Evolutionary conservation across 2,888 invertebrate species (phyloP), one percentile per base, ranked within the genome.

Genomic region (Chrysomela aeneicollis): DNA sequence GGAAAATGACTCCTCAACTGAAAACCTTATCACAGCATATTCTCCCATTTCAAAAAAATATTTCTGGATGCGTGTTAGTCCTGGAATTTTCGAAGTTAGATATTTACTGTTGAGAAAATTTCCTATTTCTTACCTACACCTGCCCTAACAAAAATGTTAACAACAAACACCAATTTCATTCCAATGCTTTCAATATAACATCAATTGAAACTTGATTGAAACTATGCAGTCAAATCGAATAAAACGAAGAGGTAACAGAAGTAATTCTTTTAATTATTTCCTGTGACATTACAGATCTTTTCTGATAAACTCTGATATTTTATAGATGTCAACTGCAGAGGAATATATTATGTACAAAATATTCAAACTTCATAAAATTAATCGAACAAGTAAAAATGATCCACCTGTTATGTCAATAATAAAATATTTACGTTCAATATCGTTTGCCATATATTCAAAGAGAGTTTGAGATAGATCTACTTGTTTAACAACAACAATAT

Each of bases 361-460:
- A 50, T 50, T 50, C 6, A 50, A 50, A 21, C 22, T 17, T 50
- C 21, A 50, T 18, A 50, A 50, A 50, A 50, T 50, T 21, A 21
- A 50, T 18, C 18, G 21, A 50, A 50, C 50, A 50, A 50, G 50
- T 50, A 50, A 18, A 50, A 50, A 50, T 50, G 50, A 50, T 50
- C 50, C 50, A 50, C 19, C 50, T 50, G 50, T 50, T 21, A 21
- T 21, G 50, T 50, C 50, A 50, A 50, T 50, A 50, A 50, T 10
- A 50, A 50, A 50, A 50, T 50, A 50, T 50, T 50, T 21, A 21
- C 50, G 22, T 50, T 50, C 18, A 50, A 21, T 50, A 50, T 50
- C 50, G 18, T 18, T 50, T 0, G 50, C 50, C 50, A 50, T 50
- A 5, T 50, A n/a, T 50, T 50, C 22, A 50, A 10, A 50, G 50